These are phyloP conservation scores for Callipepla californica DNA, from an alignment of 2,113 vertebrate genomes.

Conservation along the genomic window DNA sequence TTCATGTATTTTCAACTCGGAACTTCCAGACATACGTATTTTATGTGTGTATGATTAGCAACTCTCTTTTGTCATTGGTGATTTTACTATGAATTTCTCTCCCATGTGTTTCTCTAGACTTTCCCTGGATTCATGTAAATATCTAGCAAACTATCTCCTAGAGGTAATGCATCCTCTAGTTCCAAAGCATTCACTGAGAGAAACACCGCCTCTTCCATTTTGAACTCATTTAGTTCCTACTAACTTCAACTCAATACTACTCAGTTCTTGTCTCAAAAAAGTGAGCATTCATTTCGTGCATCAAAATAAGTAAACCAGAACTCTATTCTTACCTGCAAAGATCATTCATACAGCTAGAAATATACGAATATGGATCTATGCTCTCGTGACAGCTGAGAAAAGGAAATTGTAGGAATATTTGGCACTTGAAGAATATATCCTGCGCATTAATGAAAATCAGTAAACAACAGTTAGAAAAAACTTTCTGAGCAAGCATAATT, in stretches of 20 bases:
- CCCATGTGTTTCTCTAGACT: neutral
- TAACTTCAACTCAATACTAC: neutral
- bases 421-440: constrained; percentile 97
- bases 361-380: constrained; percentile 96
- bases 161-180: neutral
- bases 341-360: constrained; percentile 96
- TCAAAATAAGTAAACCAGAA: neutral
- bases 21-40: neutral
- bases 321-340: constrained; percentile 93
- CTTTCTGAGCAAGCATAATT: neutral
- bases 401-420: constrained; percentile 93
- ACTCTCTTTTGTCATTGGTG: neutral
- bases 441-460: constrained; percentile 65
- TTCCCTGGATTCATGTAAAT: neutral
- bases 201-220: neutral
- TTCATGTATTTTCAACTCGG: neutral
- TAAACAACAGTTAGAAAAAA: neutral
- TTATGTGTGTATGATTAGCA: neutral
- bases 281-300: neutral
- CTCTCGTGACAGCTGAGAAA: constrained; percentile 97
- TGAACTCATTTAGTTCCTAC: neutral
- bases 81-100: neutral
- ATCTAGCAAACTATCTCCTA: neutral
- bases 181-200: neutral
- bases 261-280: neutral